Base-by-base conservation (phyloP, 2,797 vertebrate species). In the Ptychobarbus kaznakovi region DNA sequence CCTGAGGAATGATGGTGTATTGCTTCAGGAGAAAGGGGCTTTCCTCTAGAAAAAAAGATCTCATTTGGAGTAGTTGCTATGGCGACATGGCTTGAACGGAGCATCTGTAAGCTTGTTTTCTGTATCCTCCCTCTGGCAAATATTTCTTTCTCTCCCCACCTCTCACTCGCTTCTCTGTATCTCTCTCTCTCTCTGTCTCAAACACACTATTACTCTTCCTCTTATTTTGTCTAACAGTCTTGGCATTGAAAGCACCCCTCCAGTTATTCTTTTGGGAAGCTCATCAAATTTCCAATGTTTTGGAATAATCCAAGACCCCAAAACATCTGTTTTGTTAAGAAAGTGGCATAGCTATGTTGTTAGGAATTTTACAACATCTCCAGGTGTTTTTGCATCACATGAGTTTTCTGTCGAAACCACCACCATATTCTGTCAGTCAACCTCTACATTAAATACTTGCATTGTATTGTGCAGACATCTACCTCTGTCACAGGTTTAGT, bases 51-150 rank as follows among this genome's bases (percentile, higher is more conserved):
- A 85, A 76, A 49, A 28, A 8, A 66, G 49, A 75, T 79, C 84
- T 87, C 51, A 77, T 86, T 73, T 56, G 77, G 73, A 86, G 80
- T 22, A 89, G 94, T 96, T 95, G 93, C 95, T 93, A 95, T 95
- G 94, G 95, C 92, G 93, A 96, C 93, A 81, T 72, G 81, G 79
- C 89, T 87, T 87, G 92, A 92, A 88, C 93, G 91, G 90, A 92
- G 89, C 90, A 88, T 91, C 38, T 46, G 69, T 89, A 89, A 93
- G 90, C 90, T 88, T 91, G 92, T 90, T 80, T 88, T 87, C 70
- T 87, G 80, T 81, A 81, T 75, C 66, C 80, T 63, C 87, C 61
- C 80, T 80, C 70, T 65, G 40, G 86, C 63, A 85, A 84, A 84
- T 65, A 81, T 78, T 65, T 83, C 22, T 46, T 32, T 82, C 82